A percentile compares a stretch with the other conserved stretches of the same genome.
phyloP scores from a whole-genome alignment of 2,113 vertebrate genomes.

The Crocuta crocuta region DNA sequence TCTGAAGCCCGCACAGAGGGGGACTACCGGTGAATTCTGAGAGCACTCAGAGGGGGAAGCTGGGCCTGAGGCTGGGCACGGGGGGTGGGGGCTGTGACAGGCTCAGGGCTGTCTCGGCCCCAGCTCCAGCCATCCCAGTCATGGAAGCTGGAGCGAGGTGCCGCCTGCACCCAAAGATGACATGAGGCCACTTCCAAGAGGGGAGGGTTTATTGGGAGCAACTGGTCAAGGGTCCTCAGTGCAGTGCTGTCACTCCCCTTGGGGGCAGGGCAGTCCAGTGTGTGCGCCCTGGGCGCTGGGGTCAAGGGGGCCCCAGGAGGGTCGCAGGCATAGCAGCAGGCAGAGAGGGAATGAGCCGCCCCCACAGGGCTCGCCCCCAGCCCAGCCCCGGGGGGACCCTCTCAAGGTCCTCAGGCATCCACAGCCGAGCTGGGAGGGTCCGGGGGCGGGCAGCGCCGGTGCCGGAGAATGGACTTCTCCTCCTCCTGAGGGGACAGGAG shows the following conservation, averaged over 20 bases:
- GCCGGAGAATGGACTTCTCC: slow-evolving; percentile 78
- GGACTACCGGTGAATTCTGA: neutral
- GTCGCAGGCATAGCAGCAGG: slow-evolving; percentile 52
- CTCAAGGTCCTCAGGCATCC: slow-evolving; percentile 49
- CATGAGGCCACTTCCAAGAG: neutral
- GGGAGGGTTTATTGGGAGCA: slow-evolving; percentile 63
- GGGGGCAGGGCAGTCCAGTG: slow-evolving; percentile 40
- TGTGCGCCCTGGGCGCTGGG: neutral
- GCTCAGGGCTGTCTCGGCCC: neutral
- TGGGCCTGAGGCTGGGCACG: neutral
- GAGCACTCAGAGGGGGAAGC: neutral
- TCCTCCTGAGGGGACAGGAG: slow-evolving; percentile 68
- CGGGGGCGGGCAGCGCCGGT: slow-evolving; percentile 61
- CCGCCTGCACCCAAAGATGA: neutral
- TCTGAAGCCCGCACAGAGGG: neutral
- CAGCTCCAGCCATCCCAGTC: neutral
- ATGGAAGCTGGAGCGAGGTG: accelerated
- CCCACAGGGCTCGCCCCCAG: neutral
- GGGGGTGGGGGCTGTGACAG: neutral
- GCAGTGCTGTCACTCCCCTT: neutral
- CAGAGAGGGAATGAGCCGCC: neutral
- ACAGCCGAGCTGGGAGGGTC: neutral
- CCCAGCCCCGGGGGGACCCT: neutral
- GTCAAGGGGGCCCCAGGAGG: neutral
- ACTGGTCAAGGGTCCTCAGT: slow-evolving; percentile 53